These are phyloP conservation scores for Ectropis crepuscularia DNA, from an alignment of 2,888 invertebrate species.

Conservation along the genomic window DNA sequence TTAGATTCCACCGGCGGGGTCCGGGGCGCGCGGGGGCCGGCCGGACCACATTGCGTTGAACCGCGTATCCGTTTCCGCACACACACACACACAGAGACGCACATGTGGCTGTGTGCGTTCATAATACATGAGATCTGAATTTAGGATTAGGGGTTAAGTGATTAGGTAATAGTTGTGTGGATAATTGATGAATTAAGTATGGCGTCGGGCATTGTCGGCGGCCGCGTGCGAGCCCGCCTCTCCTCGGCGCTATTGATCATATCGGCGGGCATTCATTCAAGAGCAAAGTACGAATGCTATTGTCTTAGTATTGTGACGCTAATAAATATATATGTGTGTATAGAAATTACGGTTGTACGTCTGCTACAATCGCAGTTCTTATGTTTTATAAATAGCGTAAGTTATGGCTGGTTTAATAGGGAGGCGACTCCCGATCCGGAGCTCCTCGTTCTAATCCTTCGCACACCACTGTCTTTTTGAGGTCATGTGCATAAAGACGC, in stretches of 20 bases:
- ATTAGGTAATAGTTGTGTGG: conserved; percentile 32
- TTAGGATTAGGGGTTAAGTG: conserved; percentile 35
- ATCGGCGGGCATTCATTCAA: background rate
- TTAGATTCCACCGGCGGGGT: too few species aligned
- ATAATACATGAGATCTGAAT: conserved; percentile 32
- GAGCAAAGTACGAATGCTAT: too few species aligned
- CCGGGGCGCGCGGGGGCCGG: background rate
- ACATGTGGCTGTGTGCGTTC: conserved; percentile 16
- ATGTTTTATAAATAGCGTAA: too few species aligned
- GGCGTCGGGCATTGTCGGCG: conserved; percentile 1
- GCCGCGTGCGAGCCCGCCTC: background rate
- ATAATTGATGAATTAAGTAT: conserved; percentile 33
- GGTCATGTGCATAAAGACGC: too few species aligned
- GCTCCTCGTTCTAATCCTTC: too few species aligned
- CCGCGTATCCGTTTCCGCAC: conserved; percentile 25
- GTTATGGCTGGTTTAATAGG: too few species aligned
- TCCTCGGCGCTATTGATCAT: conserved; percentile 1
- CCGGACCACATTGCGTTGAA: background rate
- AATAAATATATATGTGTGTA: too few species aligned
- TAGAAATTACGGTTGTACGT: too few species aligned
- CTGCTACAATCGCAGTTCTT: too few species aligned
- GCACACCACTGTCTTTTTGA: too few species aligned
- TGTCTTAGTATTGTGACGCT: too few species aligned
- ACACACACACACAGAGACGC: conserved; percentile 11
- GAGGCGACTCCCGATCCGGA: too few species aligned